These are phyloP conservation scores for Tamias sibiricus DNA, from an alignment of 2,113 vertebrate species.

Conservation along the genomic window DNA sequence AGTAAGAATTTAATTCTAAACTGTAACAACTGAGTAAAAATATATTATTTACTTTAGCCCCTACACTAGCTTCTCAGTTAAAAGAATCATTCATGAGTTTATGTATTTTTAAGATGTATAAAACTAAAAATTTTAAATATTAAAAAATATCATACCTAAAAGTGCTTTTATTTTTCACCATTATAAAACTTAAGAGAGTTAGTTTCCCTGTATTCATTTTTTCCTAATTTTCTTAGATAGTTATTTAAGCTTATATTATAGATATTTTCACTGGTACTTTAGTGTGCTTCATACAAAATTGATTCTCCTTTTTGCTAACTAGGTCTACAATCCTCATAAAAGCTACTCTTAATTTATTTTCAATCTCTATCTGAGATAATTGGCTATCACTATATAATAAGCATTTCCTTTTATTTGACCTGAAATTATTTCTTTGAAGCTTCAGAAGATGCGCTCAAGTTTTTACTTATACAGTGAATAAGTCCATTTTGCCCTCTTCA, in stretches of 20 bases:
- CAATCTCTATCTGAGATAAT: not conserved
- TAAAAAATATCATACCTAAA: not conserved
- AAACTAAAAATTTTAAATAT: constrained; percentile 3
- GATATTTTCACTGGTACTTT: not conserved
- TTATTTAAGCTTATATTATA: constrained; percentile 35
- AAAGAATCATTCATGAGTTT: not conserved
- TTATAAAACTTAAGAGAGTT: not conserved
- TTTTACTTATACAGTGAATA: not conserved
- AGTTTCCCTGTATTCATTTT: not conserved
- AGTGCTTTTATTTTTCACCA: constrained; percentile 37
- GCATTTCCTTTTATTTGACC: constrained; percentile 29
- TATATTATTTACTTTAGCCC: not conserved
- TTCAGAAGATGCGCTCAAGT: constrained; percentile 23
- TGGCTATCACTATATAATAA: constrained; percentile 23
- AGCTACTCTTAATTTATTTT: constrained; percentile 1
- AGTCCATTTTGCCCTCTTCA: not conserved
- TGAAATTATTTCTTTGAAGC: constrained; percentile 35
- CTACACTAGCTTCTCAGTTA: not conserved
- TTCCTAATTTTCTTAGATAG: not conserved
- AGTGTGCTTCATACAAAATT: not conserved
- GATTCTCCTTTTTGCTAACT: not conserved
- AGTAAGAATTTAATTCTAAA: not conserved
- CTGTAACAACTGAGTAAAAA: not conserved
- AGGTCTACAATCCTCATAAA: not conserved
- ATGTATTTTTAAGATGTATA: constrained; percentile 23